These are phyloP conservation scores for Meteorus sp. DNA, from an alignment of 1,140 invertebrate species.

Conservation along the genomic window DNA sequence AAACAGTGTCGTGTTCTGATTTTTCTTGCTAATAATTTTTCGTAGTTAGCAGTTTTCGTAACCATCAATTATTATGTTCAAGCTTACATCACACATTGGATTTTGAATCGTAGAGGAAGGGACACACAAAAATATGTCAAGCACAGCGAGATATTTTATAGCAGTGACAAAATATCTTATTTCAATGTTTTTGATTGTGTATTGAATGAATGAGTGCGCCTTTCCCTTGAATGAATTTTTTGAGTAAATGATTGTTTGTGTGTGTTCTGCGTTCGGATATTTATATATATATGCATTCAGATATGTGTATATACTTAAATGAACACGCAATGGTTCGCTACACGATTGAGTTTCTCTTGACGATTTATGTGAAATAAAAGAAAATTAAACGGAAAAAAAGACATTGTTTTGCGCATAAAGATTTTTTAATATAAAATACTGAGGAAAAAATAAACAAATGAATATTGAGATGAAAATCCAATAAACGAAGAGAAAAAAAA, in stretches of 20 bases:
- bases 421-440: conserved; percentile 52
- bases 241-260: conserved; percentile 38
- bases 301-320: conserved; percentile 37
- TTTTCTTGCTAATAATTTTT: conserved; percentile 41
- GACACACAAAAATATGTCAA: too few species aligned
- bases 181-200: too few species aligned
- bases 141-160: too few species aligned
- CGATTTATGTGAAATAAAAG: conserved; percentile 50
- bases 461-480: conserved; percentile 33
- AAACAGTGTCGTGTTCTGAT: not conserved
- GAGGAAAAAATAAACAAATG: conserved; percentile 20
- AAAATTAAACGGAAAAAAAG: conserved; percentile 28
- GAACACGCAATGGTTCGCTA: conserved; percentile 49
- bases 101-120: too few species aligned
- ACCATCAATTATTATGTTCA: too few species aligned
- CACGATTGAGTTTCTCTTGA: conserved; percentile 50
- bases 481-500: conserved; percentile 30
- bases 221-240: conserved; percentile 36
- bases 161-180: too few species aligned
- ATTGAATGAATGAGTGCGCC: too few species aligned
- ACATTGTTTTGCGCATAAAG: conserved; percentile 50
- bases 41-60: too few species aligned
- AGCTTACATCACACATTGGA: too few species aligned
- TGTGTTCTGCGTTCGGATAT: conserved; percentile 38
- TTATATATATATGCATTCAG: conserved; percentile 38